Conservation (phyloP, 1,140 invertebrate genomes). For the Heliconius eleuchia region DNA sequence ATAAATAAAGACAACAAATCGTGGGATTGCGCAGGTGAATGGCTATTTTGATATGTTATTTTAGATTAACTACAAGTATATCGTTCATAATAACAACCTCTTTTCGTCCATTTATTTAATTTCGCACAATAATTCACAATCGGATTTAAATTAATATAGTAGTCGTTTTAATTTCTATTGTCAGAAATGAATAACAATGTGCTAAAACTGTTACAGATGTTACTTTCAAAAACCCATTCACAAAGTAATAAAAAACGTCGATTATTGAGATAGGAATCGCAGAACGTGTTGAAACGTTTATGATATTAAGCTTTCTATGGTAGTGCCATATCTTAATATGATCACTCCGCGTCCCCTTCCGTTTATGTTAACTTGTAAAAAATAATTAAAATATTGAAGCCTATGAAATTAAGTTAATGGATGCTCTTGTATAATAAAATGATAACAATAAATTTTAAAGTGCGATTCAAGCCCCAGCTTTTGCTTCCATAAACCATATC, state of each 20-base stretch:
- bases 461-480: not conserved
- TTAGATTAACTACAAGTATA: constrained; percentile 50
- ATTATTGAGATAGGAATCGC: constrained; percentile 65
- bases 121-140: constrained; percentile 15
- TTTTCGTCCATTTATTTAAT: constrained; percentile 14
- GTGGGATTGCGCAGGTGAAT: constrained; percentile 73
- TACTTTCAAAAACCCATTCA: constrained; percentile 73
- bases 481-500: constrained; percentile 4
- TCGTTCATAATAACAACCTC: constrained; percentile 37
- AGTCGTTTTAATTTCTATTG: constrained; percentile 39
- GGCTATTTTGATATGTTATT: constrained; percentile 72
- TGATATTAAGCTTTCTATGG: constrained; percentile 59
- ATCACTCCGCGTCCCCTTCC: constrained; percentile 59
- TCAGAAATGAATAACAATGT: constrained; percentile 42
- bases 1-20: constrained; percentile 73
- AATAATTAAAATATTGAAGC: constrained; percentile 29
- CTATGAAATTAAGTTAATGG: constrained; percentile 10
- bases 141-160: constrained; percentile 21
- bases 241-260: constrained; percentile 62
- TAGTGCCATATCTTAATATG: constrained; percentile 67
- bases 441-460: constrained; percentile 4
- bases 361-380: constrained; percentile 41
- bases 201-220: constrained; percentile 58
- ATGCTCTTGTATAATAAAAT: constrained; percentile 24
- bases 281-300: constrained; percentile 69